These are phyloP conservation scores for Zygothrica quintamaculata DNA, from an alignment of 2,888 invertebrate species.

Conservation along the genomic window DNA sequence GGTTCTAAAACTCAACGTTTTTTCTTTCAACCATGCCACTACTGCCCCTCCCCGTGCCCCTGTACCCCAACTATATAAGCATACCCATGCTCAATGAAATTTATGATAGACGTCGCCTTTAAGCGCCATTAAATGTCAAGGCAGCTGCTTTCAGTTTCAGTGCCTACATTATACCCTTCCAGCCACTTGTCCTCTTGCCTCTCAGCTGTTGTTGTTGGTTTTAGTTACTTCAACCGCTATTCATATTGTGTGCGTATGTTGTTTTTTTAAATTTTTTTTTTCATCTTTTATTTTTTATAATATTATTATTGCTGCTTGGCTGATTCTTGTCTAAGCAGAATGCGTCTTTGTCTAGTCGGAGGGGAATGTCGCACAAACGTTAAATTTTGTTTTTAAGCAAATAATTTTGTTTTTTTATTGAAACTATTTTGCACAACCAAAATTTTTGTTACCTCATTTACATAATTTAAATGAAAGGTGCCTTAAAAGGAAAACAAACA, in stretches of 20 bases:
- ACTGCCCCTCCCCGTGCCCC: too few relatives aligned
- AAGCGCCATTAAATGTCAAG: constrained; percentile 65
- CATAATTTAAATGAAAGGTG: background rate
- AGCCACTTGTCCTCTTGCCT: constrained; percentile 42
- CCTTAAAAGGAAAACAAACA: background rate
- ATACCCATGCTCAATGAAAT: constrained; percentile 42
- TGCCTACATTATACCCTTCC: constrained; percentile 3
- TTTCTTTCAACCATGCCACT: background rate
- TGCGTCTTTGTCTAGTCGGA: constrained; percentile 29
- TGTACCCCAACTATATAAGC: too few relatives aligned
- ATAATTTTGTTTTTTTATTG: constrained; percentile 25
- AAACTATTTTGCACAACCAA: background rate
- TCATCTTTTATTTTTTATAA: constrained; percentile 39
- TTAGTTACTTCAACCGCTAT: constrained; percentile 23
- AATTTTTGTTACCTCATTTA: background rate
- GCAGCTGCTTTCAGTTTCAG: constrained; percentile 47
- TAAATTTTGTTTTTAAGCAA: too few relatives aligned
- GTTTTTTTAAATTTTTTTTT: constrained; percentile 4
- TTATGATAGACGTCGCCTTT: constrained; percentile 49
- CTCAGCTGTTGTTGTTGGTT: constrained; percentile 45
- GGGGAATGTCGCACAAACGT: constrained; percentile 26
- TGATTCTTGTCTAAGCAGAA: constrained; percentile 48
- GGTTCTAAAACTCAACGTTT: background rate
- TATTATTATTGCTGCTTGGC: constrained; percentile 64
- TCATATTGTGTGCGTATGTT: too few relatives aligned